Conservation (phyloP, 2,888 invertebrate genomes). For the Smittia sp. region DNA sequence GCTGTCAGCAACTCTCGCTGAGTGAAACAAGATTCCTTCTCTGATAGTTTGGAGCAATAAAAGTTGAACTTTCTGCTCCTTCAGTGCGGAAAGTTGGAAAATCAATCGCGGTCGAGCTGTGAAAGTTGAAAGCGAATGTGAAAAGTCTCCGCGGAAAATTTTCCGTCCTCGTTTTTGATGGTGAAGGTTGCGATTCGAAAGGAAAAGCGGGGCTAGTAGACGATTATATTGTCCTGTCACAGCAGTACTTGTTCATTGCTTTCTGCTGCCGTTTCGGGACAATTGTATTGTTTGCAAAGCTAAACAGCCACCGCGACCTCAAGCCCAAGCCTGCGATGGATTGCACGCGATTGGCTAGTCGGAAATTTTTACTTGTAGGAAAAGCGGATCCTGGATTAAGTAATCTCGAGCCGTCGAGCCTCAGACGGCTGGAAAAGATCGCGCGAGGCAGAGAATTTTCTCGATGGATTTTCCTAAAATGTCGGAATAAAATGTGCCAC, state of each 20-base stretch:
- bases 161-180: not conserved
- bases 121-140: not conserved
- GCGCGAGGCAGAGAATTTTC: not conserved
- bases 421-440: not conserved
- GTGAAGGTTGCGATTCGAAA: constrained; percentile 7
- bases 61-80: not conserved
- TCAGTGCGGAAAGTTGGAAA: not conserved
- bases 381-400: not conserved
- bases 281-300: constrained; percentile 63
- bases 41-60: not conserved
- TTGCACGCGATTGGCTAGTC: not conserved
- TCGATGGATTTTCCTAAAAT: constrained; percentile 9
- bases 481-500: constrained; percentile 39
- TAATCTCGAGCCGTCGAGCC: not conserved
- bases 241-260: constrained; percentile 73
- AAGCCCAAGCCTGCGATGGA: no score
- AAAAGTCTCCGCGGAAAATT: not conserved
- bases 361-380: constrained; percentile 8
- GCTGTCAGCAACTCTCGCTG: constrained; percentile 29
- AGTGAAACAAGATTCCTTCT: not conserved
- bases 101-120: not conserved
- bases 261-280: constrained; percentile 92
- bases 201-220: constrained; percentile 54
- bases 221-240: constrained; percentile 97
- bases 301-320: not conserved